Evolutionary conservation across 2,888 invertebrate genomes (phyloP).

Genomic region (Tachystola acroxantha): DNA sequence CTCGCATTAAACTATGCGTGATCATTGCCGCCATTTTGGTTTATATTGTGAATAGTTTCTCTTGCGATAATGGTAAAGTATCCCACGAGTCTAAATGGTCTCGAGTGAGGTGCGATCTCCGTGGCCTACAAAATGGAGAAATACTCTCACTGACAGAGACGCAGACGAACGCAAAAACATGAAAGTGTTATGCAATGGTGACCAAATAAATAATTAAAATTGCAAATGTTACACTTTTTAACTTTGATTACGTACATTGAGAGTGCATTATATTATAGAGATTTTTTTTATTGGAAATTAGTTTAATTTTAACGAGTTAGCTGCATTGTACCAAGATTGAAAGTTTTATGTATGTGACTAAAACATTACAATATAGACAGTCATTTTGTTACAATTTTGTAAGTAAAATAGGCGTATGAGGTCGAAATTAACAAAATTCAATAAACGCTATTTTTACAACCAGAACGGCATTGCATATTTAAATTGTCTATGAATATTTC

Average conservation of each 20-base stretch:
- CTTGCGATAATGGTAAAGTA: constrained; percentile 33
- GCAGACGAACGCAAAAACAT: constrained; percentile 21
- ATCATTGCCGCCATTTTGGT: constrained; percentile 4
- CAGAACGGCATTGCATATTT: constrained; percentile 48
- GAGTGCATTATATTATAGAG: too few relatives aligned
- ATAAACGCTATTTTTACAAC: constrained; percentile 21
- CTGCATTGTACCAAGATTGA: too few relatives aligned
- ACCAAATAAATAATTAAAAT: constrained; percentile 18
- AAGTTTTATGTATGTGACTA: too few relatives aligned
- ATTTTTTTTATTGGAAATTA: too few relatives aligned
- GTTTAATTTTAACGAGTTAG: too few relatives aligned
- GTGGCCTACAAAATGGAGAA: constrained; percentile 59
- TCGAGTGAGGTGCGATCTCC: constrained; percentile 35
- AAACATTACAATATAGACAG: too few relatives aligned
- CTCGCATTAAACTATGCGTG: constrained; percentile 5
- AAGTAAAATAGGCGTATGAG: constrained; percentile 14
- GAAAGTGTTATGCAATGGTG: constrained; percentile 26
- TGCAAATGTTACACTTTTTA: background rate
- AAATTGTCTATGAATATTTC: constrained; percentile 57
- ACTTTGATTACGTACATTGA: background rate
- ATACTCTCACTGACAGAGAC: constrained; percentile 60
- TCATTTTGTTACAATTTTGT: too few relatives aligned
- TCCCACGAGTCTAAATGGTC: constrained; percentile 30
- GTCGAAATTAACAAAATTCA: constrained; percentile 4
- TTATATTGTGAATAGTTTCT: constrained; percentile 34